Base-by-base conservation (phyloP, 2,113 vertebrate genomes). In the Pagrus major region DNA sequence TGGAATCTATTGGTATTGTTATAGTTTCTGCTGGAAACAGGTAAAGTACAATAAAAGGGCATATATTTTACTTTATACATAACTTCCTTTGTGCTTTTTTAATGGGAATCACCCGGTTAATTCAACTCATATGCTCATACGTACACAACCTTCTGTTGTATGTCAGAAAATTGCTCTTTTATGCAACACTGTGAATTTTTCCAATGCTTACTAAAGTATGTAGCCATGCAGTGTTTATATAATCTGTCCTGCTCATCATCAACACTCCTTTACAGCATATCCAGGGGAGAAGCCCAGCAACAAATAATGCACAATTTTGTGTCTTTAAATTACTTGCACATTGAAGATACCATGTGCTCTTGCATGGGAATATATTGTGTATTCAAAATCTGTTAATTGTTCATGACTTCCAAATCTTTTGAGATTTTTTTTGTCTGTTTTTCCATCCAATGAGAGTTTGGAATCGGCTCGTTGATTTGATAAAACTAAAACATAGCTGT, bases 221-320 rank as follows among this genome's bases (percentile, higher is more conserved):
- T 14, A 52, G n/a, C 47, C 21, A 73, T 61, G 44, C 23, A 49
- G 4, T 64, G 67, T 71, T 79, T 49, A 79, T 31, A 46, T 71
- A 9, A 79, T 39, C 46, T 25, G 44, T 64, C 39, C 49, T 56
- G 39, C 31, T 79, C 59, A 56, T 56, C 77, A 64, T 71, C 59
- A 56, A 10, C 9, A 15, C 55, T 49, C 8, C 12, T 78, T 54
- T 31, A n/a, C 64, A 60, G 14, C 31, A 31, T 18, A 29, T 42
- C 18, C 18, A 33, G 25, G 65, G 25, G 18, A 20, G 23, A 67
- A 59, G 23, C 42, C 35, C 21, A 31, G 41, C 39, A 37, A 56
- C 18, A 11, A 60, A 49, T 56, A 60, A 60, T 31, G 21, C 11
- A 23, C 14, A 23, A 31, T 47, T 27, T 39, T 0, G 1, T 18